Evolutionary conservation across 92 coral and sea anemone genomes (phyloP).

Genomic region (Bergia puertoricense): DNA sequence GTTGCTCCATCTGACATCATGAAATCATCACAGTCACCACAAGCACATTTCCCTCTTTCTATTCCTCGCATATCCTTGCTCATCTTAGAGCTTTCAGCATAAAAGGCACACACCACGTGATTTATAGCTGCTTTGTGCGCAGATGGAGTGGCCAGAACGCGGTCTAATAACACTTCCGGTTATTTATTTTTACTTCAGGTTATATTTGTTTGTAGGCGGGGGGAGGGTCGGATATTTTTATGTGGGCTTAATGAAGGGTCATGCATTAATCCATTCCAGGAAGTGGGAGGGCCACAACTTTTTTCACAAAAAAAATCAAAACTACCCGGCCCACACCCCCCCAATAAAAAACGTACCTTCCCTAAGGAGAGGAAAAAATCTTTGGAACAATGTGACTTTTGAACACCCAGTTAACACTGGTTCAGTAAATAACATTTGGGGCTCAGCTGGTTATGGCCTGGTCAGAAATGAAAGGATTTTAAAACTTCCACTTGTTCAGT

Average conservation of each 20-base stretch:
- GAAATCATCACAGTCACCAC: neutral
- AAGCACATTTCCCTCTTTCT: neutral
- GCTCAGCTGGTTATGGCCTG: too few relatives aligned
- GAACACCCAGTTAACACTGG: too few relatives aligned
- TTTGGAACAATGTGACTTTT: too few relatives aligned
- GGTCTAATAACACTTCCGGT: neutral
- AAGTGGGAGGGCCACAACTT: constrained; percentile 10
- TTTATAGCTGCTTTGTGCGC: too few relatives aligned
- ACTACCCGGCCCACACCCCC: neutral
- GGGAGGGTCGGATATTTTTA: constrained; percentile 17
- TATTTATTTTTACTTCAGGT: neutral
- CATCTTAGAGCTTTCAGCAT: neutral
- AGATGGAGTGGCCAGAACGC: too few relatives aligned
- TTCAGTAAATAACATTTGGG: too few relatives aligned
- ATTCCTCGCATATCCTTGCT: neutral
- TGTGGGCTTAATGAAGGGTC: constrained; percentile 16
- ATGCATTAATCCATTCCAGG: constrained; percentile 4
- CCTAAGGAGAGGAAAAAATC: too few relatives aligned
- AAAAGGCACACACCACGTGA: too few relatives aligned
- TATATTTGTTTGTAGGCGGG: neutral
- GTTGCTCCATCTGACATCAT: constrained; percentile 10
- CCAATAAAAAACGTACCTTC: constrained; percentile 11
- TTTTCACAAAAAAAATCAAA: neutral
- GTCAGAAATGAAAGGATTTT: too few relatives aligned
- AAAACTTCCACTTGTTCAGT: too few relatives aligned